Conservation (phyloP, 2,113 vertebrate species). For the Chascanopsetta lugubris region DNA sequence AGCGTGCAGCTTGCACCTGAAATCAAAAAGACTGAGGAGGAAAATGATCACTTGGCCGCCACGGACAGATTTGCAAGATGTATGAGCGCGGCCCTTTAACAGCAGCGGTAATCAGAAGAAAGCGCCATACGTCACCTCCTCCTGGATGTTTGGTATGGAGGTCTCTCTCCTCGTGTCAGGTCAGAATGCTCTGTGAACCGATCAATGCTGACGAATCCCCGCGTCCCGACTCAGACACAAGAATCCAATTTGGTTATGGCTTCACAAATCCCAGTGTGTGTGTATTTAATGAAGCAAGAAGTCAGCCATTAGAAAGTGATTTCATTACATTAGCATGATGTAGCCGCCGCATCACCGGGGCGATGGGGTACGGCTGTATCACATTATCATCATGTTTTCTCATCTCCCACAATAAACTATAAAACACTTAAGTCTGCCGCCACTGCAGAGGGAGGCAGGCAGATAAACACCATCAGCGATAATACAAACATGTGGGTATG, state of each 20-base stretch:
- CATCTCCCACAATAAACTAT: not conserved
- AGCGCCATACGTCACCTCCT: not conserved
- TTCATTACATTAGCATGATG: constrained; percentile 9
- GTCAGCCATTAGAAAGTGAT: constrained; percentile 32
- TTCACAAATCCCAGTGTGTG: constrained; percentile 11
- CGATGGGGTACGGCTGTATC: not conserved
- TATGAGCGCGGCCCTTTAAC: not conserved
- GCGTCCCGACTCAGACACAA: constrained; percentile 3
- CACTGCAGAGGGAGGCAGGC: not conserved
- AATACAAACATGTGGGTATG: not conserved
- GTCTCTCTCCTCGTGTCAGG: constrained; percentile 1
- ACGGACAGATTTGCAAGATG: constrained; percentile 20
- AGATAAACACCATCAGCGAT: too few relatives aligned
- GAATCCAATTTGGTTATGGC: constrained; percentile 5
- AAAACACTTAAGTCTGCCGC: too few relatives aligned
- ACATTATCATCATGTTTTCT: constrained; percentile 2
- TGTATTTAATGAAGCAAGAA: constrained; percentile 13
- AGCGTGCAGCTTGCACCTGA: constrained; percentile 19
- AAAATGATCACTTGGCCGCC: constrained; percentile 15
- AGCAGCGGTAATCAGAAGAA: not conserved
- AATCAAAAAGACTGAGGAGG: constrained; percentile 35
- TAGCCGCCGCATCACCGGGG: not conserved
- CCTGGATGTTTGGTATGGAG: constrained; percentile 7
- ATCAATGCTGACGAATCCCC: constrained; percentile 16
- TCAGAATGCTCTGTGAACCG: constrained; percentile 14